Percentiles rank a stretch among this genome's conserved stretches.
Conservation (phyloP, 2,888 invertebrate genomes). For the Branchipolynoe longqiensis region DNA sequence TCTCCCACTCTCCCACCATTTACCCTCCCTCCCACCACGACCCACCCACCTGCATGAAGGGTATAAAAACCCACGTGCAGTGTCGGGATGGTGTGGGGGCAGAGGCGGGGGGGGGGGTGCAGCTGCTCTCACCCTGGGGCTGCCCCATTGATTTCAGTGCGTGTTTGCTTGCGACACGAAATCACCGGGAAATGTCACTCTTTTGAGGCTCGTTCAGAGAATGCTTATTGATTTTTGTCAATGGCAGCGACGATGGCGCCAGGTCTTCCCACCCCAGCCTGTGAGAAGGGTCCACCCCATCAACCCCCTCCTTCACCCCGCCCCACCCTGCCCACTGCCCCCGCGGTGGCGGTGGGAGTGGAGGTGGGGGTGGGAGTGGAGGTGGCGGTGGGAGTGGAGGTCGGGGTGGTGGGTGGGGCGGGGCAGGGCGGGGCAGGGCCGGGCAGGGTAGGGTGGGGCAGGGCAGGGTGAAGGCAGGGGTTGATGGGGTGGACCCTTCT, state of each 20-base stretch:
- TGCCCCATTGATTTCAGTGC: no score
- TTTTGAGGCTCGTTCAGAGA: constrained; percentile 33
- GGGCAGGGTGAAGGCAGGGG: not conserved
- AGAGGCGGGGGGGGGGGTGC: no score
- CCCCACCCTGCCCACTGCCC: constrained; percentile 5
- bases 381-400: no score
- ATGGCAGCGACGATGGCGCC: not conserved
- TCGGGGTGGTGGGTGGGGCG: not conserved
- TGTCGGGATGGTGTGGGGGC: no score
- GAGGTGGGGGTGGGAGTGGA: no score
- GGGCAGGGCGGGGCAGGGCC: no score
- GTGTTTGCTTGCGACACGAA: constrained; percentile 11
- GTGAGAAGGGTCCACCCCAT: not conserved
- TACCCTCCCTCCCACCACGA: not conserved
- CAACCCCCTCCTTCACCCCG: not conserved
- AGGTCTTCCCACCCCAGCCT: not conserved
- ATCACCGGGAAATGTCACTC: constrained; percentile 14
- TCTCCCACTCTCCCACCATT: not conserved
- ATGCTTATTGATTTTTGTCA: constrained; percentile 19
- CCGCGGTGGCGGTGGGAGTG: not conserved
- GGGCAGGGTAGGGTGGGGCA: no score
- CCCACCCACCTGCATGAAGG: no score
- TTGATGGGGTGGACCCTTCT: not conserved
- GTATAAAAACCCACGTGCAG: no score
- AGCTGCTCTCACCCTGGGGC: no score